Percentiles rank a stretch among this genome's conserved stretches.
phyloP scores from a whole-genome alignment of 92 coral and sea anemone species.

The Porites rus region DNA sequence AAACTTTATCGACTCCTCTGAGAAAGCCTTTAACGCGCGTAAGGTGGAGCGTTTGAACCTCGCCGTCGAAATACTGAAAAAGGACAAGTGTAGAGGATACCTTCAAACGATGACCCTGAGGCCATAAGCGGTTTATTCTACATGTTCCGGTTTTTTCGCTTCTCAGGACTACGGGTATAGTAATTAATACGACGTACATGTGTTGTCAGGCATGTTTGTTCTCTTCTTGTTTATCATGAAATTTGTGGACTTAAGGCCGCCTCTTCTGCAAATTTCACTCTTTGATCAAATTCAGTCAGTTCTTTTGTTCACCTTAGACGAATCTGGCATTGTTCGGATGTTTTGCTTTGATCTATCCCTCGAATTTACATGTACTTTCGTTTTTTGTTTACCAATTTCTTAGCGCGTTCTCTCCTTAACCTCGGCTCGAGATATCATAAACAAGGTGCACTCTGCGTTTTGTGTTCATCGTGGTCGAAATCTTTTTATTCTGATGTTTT shows the following conservation, averaged over 20 bases:
- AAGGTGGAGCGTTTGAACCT: not conserved
- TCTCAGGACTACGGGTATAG: slow-evolving; percentile 21
- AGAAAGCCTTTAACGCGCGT: not conserved
- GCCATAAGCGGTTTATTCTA: not conserved
- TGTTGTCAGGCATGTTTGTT: slow-evolving; percentile 1
- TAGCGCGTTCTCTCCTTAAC: slow-evolving; percentile 19
- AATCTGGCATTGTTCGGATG: not conserved
- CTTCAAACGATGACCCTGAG: not conserved
- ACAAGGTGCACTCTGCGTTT: not conserved
- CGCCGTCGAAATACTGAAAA: not conserved
- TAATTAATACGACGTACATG: not conserved
- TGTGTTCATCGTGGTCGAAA: not conserved
- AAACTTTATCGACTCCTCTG: slow-evolving; percentile 10
- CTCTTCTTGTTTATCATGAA: slow-evolving; percentile 3
- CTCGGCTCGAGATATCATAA: slow-evolving; percentile 15
- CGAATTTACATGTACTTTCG: not conserved
- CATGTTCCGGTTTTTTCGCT: slow-evolving; percentile 12
- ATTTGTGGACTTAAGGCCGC: slow-evolving; percentile 15
- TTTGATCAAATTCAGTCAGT: not conserved
- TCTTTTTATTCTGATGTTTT: slow-evolving; percentile 9
- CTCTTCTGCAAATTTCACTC: slow-evolving; percentile 9
- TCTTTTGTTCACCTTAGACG: not conserved
- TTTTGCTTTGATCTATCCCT: slow-evolving; percentile 15
- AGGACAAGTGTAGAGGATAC: too few relatives aligned
- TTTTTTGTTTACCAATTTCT: slow-evolving; percentile 24